Evolutionary conservation across 2,113 vertebrate species (phyloP).

Genomic region (Plecotus auritus): DNA sequence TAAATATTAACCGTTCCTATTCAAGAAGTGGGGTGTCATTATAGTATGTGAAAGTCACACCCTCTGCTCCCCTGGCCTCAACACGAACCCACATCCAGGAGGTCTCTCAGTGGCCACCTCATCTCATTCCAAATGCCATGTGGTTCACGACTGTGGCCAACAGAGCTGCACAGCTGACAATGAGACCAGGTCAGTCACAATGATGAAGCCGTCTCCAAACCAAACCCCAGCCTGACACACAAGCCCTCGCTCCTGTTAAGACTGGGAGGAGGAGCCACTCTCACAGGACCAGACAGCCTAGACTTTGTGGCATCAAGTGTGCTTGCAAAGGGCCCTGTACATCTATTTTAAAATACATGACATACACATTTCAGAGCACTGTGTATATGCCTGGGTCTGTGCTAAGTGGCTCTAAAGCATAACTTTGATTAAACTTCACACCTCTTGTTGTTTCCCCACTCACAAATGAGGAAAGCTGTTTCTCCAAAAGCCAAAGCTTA

Average conservation of each 20-base stretch:
- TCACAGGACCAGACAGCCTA: background rate
- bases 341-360: background rate
- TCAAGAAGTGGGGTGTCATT: background rate
- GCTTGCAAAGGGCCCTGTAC: background rate
- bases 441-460: background rate
- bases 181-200: background rate
- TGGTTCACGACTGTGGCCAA: background rate
- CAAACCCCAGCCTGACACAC: background rate
- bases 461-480: background rate
- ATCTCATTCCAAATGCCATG: background rate
- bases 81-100: background rate
- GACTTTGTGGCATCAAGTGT: background rate
- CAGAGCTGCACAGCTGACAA: background rate
- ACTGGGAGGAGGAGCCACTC: background rate
- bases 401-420: background rate
- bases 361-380: slow-evolving; percentile 10
- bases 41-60: background rate
- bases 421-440: background rate
- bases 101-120: background rate
- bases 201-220: background rate
- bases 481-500: background rate
- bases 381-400: background rate
- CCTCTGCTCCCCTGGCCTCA: background rate
- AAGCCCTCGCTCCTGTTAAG: background rate
- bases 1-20: background rate